phyloP scores from a whole-genome alignment of 2,888 invertebrate species.

The Oxyteleia sp. region DNA sequence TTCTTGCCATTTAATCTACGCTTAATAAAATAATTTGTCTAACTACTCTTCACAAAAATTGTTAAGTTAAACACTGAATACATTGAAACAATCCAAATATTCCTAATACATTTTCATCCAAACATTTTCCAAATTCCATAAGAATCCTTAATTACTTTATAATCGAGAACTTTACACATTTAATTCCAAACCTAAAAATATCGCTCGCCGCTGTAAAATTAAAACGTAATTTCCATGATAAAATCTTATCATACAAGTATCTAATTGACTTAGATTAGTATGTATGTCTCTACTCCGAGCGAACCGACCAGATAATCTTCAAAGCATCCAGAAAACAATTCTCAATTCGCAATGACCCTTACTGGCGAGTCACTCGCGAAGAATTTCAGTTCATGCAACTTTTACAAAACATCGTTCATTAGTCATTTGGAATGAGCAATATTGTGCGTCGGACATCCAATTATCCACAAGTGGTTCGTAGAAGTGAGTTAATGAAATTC shows the following conservation, averaged over 20 bases:
- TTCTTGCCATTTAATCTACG: too few species aligned
- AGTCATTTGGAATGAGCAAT: slow-evolving; percentile 73
- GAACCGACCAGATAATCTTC: slow-evolving; percentile 31
- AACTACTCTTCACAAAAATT: too few species aligned
- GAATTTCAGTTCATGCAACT: slow-evolving; percentile 67
- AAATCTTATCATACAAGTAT: slow-evolving; percentile 13
- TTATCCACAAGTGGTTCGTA: slow-evolving; percentile 76
- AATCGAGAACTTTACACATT: too few species aligned
- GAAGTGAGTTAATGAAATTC: slow-evolving; percentile 76
- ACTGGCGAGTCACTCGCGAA: slow-evolving; percentile 50
- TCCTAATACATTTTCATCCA: too few species aligned
- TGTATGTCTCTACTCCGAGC: slow-evolving; percentile 3
- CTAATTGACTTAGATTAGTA: slow-evolving; percentile 10
- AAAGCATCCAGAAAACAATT: slow-evolving; percentile 56
- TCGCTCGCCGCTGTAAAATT: too few species aligned
- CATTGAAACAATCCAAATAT: too few species aligned
- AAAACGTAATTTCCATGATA: too few species aligned
- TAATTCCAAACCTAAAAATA: too few species aligned
- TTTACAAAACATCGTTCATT: slow-evolving; percentile 73
- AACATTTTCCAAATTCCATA: too few species aligned
- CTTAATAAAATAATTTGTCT: too few species aligned
- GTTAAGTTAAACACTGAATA: too few species aligned
- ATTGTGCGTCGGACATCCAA: slow-evolving; percentile 75
- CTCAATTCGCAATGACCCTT: slow-evolving; percentile 53
- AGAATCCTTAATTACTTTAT: too few species aligned